Percentiles rank a stretch among this genome's conserved stretches.
Conservation (phyloP, 1,140 invertebrate species). For the Musca vetustissima region DNA sequence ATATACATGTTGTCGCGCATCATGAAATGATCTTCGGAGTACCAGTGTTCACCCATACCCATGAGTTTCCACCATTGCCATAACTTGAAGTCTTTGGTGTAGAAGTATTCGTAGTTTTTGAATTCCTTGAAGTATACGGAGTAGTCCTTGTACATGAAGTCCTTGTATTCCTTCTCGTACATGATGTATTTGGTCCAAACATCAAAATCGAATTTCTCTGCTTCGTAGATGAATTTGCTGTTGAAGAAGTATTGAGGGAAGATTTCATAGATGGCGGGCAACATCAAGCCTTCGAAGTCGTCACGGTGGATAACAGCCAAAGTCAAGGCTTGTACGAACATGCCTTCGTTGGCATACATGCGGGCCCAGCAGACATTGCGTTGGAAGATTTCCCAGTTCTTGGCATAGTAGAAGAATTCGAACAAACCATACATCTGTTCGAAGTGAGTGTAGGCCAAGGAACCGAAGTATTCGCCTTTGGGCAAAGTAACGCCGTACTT, state of each 20-base stretch:
- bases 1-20: too few relatives aligned
- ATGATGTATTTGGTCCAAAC: slow-evolving; percentile 48
- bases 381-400: slow-evolving; percentile 66
- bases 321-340: slow-evolving; percentile 63
- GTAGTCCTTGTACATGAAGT: slow-evolving; percentile 63
- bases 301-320: slow-evolving; percentile 61
- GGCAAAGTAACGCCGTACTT: slow-evolving; percentile 62
- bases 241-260: slow-evolving; percentile 63
- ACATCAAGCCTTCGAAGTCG: slow-evolving; percentile 61
- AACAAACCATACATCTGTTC: slow-evolving; percentile 59
- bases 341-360: slow-evolving; percentile 62
- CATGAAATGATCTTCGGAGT: too few relatives aligned
- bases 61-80: slow-evolving; percentile 55
- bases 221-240: slow-evolving; percentile 60
- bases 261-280: slow-evolving; percentile 69
- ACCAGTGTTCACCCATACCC: too few relatives aligned
- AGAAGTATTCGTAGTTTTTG: slow-evolving; percentile 40
- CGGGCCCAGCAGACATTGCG: slow-evolving; percentile 65
- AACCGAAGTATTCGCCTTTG: slow-evolving; percentile 60
- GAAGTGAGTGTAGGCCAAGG: slow-evolving; percentile 53
- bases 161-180: slow-evolving; percentile 59
- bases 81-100: slow-evolving; percentile 56
- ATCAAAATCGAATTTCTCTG: slow-evolving; percentile 57
- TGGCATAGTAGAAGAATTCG: slow-evolving; percentile 63
- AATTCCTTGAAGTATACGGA: slow-evolving; percentile 50